These are phyloP conservation scores for Stichodactyla mertensii DNA, from an alignment of 64 coral and sea anemone genomes.

Conservation along the genomic window DNA sequence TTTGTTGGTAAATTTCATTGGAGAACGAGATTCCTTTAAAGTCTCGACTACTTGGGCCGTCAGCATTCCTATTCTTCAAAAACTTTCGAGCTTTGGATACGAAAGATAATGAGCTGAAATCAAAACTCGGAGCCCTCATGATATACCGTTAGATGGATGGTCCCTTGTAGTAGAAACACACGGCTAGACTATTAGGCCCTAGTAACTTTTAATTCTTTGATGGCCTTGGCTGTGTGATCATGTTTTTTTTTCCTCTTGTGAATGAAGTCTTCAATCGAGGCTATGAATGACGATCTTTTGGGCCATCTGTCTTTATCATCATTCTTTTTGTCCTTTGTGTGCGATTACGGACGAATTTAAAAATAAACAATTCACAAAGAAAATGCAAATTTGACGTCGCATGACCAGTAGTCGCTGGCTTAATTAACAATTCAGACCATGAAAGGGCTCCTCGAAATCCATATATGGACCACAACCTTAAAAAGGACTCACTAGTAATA, in stretches of 20 bases:
- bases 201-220: background rate
- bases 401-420: background rate
- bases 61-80: background rate
- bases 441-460: background rate
- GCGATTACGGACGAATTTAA: background rate
- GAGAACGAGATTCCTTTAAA: background rate
- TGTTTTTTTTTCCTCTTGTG: background rate
- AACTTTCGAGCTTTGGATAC: slow-evolving; percentile 16
- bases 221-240: background rate
- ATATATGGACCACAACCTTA: background rate
- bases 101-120: slow-evolving; percentile 1
- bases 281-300: background rate
- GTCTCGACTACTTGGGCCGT: background rate
- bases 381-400: background rate
- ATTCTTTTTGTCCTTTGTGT: background rate
- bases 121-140: slow-evolving; percentile 12
- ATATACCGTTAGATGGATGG: background rate
- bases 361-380: slow-evolving; percentile 1
- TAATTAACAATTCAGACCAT: background rate
- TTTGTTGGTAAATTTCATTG: slow-evolving; percentile 14
- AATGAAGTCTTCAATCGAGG: background rate
- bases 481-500: background rate
- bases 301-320: background rate
- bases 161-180: background rate
- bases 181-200: background rate